phyloP scores from a whole-genome alignment of 2,797 vertebrate species.

The Sebastes kiyomatsui region DNA sequence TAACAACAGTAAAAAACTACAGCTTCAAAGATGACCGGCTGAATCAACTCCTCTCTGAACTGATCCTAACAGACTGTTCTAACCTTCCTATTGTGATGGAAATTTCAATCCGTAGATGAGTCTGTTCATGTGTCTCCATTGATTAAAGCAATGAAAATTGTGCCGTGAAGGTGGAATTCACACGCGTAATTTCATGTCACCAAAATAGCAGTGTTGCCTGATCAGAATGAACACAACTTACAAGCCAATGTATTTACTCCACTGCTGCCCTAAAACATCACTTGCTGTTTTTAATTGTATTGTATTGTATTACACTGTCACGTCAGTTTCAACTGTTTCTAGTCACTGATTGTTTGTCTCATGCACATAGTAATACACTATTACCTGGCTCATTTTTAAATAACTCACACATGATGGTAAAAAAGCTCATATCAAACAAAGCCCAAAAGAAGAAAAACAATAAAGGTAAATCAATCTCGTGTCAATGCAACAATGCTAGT shows the following conservation, averaged over 20 bases:
- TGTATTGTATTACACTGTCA: background rate
- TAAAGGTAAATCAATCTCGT: background rate
- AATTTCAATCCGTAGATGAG: too few relatives aligned
- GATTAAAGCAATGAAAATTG: background rate
- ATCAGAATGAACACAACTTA: background rate
- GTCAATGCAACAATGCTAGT: too few relatives aligned
- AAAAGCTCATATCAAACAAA: too few relatives aligned
- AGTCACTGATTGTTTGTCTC: too few relatives aligned
- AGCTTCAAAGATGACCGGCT: background rate
- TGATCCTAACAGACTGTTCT: background rate
- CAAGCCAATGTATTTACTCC: background rate
- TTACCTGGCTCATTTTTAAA: background rate
- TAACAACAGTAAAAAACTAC: background rate
- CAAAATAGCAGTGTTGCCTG: background rate
- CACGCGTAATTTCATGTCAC: too few relatives aligned
- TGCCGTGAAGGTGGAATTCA: background rate
- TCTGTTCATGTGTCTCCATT: background rate
- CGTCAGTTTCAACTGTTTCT: background rate
- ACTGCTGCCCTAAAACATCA: background rate
- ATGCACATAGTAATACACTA: too few relatives aligned
- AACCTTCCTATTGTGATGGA: background rate
- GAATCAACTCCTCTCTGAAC: background rate
- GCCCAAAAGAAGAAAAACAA: background rate
- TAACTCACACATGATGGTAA: too few relatives aligned
- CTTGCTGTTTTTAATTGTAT: background rate